phyloP scores from a whole-genome alignment of 37 sponge, comb jelly and placozoan genomes.

The Axinella damicornis region DNA sequence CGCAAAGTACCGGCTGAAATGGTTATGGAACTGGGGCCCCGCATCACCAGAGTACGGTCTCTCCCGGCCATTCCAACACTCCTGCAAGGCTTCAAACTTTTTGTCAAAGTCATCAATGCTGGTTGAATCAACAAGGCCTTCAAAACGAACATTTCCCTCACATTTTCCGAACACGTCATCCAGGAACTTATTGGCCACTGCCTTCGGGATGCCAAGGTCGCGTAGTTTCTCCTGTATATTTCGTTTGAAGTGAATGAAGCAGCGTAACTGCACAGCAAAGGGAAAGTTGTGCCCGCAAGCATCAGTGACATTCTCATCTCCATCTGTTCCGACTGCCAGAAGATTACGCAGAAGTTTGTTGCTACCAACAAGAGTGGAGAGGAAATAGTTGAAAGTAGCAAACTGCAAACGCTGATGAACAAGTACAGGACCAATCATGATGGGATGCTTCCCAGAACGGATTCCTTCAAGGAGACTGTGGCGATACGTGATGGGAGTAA shows the following conservation, averaged over 20 bases:
- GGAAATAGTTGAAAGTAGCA: conserved; percentile 32
- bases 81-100: conserved; percentile 9
- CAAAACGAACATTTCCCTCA: neutral
- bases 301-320: conserved; percentile 9
- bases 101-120: conserved; percentile 16
- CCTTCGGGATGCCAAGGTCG: neutral
- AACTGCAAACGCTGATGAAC: conserved; percentile 41
- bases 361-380: conserved; percentile 1
- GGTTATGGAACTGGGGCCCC: neutral
- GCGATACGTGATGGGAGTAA: conserved; percentile 48
- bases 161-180: conserved; percentile 30
- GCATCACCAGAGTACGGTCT: neutral
- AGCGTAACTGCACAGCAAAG: neutral
- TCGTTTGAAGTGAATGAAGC: conserved; percentile 29
- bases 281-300: conserved; percentile 10
- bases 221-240: conserved; percentile 23
- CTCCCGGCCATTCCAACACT: conserved; percentile 9
- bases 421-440: conserved; percentile 32
- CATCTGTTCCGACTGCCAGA: conserved; percentile 17
- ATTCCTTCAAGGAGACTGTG: conserved; percentile 49
- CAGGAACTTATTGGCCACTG: neutral
- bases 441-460: conserved; percentile 13
- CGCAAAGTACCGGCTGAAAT: conserved; percentile 12
- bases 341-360: neutral
- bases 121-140: conserved; percentile 30